Conservation (phyloP, 1,140 invertebrate genomes). For the Pseudoatta argentina region DNA sequence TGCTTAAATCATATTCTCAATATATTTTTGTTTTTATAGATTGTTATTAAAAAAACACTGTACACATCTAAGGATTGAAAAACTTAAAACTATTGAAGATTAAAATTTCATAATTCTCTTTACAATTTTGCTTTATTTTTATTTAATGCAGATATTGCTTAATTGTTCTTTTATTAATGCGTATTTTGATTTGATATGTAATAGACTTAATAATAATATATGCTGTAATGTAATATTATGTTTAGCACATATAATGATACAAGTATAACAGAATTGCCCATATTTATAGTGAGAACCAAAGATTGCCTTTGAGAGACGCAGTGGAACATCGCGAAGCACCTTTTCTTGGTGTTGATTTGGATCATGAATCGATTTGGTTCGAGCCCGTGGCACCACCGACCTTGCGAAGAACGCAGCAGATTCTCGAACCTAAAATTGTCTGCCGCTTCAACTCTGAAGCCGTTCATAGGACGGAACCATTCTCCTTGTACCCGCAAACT, state of each 20-base stretch:
- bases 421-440: slow-evolving; percentile 85
- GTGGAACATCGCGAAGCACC: slow-evolving; percentile 89
- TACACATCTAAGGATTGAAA: not conserved
- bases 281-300: not conserved
- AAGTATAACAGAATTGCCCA: not conserved
- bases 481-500: slow-evolving; percentile 89
- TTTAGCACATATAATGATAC: not conserved
- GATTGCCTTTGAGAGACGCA: slow-evolving; percentile 88
- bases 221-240: not conserved
- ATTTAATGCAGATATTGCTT: not conserved
- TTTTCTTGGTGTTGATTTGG: slow-evolving; percentile 73
- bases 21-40: not conserved
- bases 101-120: not conserved
- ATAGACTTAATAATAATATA: not conserved
- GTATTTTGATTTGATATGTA: not conserved
- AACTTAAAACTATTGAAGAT: not conserved
- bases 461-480: slow-evolving; percentile 89
- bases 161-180: not conserved
- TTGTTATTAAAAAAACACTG: not conserved
- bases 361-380: slow-evolving; percentile 84
- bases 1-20: not conserved
- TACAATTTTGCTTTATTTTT: not conserved
- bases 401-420: slow-evolving; percentile 75
- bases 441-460: slow-evolving; percentile 91
- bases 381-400: slow-evolving; percentile 82